These are phyloP conservation scores for Coilia nasus DNA, from an alignment of 2,797 vertebrate genomes.

Conservation along the genomic window DNA sequence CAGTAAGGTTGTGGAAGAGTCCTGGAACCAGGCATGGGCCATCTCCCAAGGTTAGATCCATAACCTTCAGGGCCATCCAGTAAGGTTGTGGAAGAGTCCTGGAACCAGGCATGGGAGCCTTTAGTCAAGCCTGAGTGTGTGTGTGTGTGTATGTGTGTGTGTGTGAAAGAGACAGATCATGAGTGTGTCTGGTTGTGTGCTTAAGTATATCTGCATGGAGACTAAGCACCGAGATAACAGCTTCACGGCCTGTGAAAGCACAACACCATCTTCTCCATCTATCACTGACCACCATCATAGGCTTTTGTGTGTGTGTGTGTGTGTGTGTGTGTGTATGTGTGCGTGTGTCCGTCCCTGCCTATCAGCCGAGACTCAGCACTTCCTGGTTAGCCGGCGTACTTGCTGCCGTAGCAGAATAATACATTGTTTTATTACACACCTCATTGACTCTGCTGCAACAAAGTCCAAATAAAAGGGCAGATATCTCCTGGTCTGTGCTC, in stretches of 20 bases:
- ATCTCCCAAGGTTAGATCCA: background rate
- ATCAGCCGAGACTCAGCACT: conserved; percentile 44
- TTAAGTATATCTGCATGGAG: background rate
- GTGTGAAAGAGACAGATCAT: background rate
- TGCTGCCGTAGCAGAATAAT: conserved; percentile 52
- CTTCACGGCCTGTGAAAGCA: background rate
- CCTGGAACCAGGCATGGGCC: too few relatives aligned
- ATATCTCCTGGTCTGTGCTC: conserved; percentile 60
- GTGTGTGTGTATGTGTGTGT: background rate
- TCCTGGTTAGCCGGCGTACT: conserved; percentile 29
- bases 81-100: background rate
- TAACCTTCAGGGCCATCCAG: background rate
- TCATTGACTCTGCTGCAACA: conserved; percentile 70
- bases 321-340: too few relatives aligned
- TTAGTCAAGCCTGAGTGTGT: background rate
- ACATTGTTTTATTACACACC: conserved; percentile 61
- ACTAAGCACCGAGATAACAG: background rate
- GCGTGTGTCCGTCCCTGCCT: background rate
- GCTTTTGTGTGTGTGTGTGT: too few relatives aligned
- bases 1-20: too few relatives aligned
- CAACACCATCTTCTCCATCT: background rate
- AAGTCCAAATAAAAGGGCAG: conserved; percentile 61
- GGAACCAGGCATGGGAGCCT: background rate
- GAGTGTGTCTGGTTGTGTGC: background rate
- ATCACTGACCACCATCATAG: background rate